These are phyloP conservation scores for Diprion similis DNA, from an alignment of 1,140 invertebrate genomes.

Conservation along the genomic window DNA sequence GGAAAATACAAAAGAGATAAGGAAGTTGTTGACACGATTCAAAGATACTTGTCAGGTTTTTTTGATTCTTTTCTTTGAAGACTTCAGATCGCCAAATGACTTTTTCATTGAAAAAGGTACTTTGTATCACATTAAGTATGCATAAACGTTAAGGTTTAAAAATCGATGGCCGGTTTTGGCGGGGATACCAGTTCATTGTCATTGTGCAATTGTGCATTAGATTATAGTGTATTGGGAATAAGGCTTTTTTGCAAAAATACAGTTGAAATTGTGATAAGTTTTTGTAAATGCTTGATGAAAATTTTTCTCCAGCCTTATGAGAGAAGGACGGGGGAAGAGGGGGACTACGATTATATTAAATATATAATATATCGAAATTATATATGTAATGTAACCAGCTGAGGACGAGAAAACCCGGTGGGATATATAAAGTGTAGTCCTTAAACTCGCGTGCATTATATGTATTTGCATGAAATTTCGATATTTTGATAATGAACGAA, in stretches of 20 bases:
- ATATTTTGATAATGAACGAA: background rate
- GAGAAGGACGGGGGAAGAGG: constrained; percentile 15
- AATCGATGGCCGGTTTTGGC: too few species aligned
- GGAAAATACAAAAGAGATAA: too few species aligned
- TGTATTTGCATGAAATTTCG: background rate
- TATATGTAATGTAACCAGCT: constrained; percentile 29
- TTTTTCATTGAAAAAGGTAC: too few species aligned
- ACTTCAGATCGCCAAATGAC: too few species aligned
- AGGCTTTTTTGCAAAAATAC: constrained; percentile 50
- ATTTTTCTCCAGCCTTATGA: constrained; percentile 55
- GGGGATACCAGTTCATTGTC: background rate
- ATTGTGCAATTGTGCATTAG: background rate
- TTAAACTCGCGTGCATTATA: background rate
- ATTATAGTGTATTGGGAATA: constrained; percentile 25
- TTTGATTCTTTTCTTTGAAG: too few species aligned
- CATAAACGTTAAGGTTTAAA: too few species aligned
- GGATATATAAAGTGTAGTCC: background rate
- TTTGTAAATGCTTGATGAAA: constrained; percentile 64
- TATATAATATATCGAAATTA: background rate
- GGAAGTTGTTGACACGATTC: too few species aligned
- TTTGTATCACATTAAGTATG: too few species aligned
- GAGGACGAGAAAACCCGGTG: constrained; percentile 28
- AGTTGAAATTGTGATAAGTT: constrained; percentile 62
- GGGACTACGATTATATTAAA: background rate
- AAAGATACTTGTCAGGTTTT: too few species aligned